Conservation (phyloP, 2,113 vertebrate species). For the Podocnemis expansa region DNA sequence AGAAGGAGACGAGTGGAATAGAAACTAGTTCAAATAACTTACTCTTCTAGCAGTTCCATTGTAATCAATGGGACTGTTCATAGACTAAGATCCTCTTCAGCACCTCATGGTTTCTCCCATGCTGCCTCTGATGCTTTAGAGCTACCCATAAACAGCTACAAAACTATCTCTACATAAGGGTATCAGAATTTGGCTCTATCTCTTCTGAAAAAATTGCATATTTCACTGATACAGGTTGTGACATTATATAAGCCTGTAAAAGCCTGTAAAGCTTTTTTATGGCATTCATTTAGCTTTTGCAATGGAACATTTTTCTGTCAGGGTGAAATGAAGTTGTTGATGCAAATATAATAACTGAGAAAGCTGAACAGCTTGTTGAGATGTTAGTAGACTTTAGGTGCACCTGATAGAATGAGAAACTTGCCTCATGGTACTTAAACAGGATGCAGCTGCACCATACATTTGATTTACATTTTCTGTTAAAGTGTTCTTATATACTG, state of each 20-base stretch:
- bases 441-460: not conserved
- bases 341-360: not conserved
- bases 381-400: not conserved
- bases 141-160: too few relatives aligned
- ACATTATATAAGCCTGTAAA: not conserved
- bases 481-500: not conserved
- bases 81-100: not conserved
- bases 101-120: too few relatives aligned
- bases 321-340: not conserved
- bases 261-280: not conserved
- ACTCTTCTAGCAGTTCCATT: not conserved
- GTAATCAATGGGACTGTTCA: not conserved
- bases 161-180: too few relatives aligned
- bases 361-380: not conserved
- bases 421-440: not conserved
- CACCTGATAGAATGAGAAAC: not conserved
- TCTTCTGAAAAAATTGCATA: not conserved
- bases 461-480: constrained; percentile 41
- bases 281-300: not conserved
- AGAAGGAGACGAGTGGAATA: too few relatives aligned
- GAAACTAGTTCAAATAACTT: too few relatives aligned
- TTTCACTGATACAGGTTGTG: not conserved
- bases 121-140: too few relatives aligned
- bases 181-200: not conserved
- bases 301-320: not conserved